phyloP scores from a whole-genome alignment of 2,888 invertebrate genomes.

The Herminia tarsipennalis region DNA sequence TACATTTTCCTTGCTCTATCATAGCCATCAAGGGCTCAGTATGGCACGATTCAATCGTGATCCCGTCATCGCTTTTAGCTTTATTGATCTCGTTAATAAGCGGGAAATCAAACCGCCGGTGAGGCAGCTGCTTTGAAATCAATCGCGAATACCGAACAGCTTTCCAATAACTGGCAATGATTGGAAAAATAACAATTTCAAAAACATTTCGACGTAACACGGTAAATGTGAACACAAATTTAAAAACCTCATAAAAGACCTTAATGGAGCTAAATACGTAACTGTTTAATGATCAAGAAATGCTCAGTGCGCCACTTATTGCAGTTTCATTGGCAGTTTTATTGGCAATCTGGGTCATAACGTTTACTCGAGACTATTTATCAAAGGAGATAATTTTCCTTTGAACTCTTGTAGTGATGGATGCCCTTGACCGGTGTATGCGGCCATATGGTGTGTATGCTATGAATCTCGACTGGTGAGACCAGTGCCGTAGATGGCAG shows the following conservation, averaged over 20 bases:
- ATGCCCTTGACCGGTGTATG: slow-evolving; percentile 66
- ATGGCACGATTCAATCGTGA: slow-evolving; percentile 51
- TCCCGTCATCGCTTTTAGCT: slow-evolving; percentile 36
- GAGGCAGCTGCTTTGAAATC: slow-evolving; percentile 59
- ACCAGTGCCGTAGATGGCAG: slow-evolving; percentile 61
- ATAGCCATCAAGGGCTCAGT: slow-evolving; percentile 29
- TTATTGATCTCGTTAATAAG: slow-evolving; percentile 56
- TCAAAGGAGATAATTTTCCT: slow-evolving; percentile 56
- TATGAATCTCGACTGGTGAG: slow-evolving; percentile 56
- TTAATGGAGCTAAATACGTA: slow-evolving; percentile 21
- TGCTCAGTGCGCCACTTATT: slow-evolving; percentile 29
- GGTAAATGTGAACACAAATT: slow-evolving; percentile 10
- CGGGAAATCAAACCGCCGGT: slow-evolving; percentile 59
- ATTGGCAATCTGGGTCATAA: slow-evolving; percentile 52
- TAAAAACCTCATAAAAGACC: slow-evolving; percentile 15
- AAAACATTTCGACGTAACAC: slow-evolving; percentile 15
- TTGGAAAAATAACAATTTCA: slow-evolving; percentile 37
- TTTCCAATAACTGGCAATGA: slow-evolving; percentile 56
- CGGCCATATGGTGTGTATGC: slow-evolving; percentile 62
- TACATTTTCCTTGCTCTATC: slow-evolving; percentile 53
- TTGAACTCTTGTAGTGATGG: slow-evolving; percentile 50
- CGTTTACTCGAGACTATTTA: slow-evolving; percentile 46
- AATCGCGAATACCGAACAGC: slow-evolving; percentile 43
- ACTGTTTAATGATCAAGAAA: slow-evolving; percentile 26
- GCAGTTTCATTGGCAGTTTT: slow-evolving; percentile 45